Percentiles rank a stretch among this genome's conserved stretches.
These are phyloP conservation scores for Rhinatrema bivittatum DNA, from an alignment of 2,797 vertebrate species.

Conservation along the genomic window DNA sequence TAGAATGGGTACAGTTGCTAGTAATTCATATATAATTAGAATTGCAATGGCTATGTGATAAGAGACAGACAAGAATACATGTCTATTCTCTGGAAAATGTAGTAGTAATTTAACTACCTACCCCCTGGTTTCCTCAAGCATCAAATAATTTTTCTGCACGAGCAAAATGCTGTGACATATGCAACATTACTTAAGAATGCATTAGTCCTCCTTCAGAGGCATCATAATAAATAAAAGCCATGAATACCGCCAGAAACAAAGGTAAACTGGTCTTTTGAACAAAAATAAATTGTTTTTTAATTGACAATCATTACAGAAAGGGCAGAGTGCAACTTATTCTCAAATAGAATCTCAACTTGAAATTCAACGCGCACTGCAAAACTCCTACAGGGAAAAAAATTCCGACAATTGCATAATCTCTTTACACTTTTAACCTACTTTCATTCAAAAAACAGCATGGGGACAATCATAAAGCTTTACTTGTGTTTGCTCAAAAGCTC, in stretches of 20 bases:
- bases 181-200: rapidly evolving
- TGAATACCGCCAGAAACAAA: background rate
- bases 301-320: background rate
- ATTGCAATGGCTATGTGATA: too few relatives aligned
- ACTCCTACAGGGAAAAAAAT: background rate
- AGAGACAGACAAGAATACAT: too few relatives aligned
- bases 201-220: slow-evolving; percentile 2
- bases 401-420: background rate
- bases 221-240: background rate
- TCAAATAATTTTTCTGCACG: too few relatives aligned
- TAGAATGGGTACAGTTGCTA: too few relatives aligned
- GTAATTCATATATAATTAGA: too few relatives aligned
- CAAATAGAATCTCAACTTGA: background rate
- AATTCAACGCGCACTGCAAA: slow-evolving; percentile 3
- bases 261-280: background rate
- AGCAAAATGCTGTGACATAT: background rate
- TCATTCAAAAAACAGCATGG: background rate
- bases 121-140: too few relatives aligned
- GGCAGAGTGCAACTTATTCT: background rate
- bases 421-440: background rate
- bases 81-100: too few relatives aligned
- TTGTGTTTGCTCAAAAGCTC: too few relatives aligned
- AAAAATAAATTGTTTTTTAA: background rate
- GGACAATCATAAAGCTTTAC: too few relatives aligned
- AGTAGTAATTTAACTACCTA: too few relatives aligned